Evolutionary conservation across 2,888 invertebrate genomes (phyloP).

Genomic region (Troilus luridus): DNA sequence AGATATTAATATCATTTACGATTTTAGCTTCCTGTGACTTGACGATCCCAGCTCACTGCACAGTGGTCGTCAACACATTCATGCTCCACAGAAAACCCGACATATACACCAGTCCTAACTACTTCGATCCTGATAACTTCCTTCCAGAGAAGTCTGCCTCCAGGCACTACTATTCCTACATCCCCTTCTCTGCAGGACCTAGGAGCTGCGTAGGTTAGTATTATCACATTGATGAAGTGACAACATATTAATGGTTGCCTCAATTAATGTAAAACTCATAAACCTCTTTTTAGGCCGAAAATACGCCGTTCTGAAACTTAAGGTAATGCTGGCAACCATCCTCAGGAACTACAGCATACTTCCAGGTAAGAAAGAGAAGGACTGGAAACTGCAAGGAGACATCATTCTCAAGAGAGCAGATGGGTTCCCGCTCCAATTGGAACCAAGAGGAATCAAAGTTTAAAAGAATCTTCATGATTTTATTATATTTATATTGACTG

Average conservation of each 20-base stretch:
- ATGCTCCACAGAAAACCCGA: conserved; percentile 80
- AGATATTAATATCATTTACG: neutral
- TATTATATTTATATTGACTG: conserved; percentile 2
- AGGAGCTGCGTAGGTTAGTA: conserved; percentile 83
- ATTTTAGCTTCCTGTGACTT: conserved; percentile 76
- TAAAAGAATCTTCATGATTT: neutral
- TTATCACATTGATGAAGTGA: neutral
- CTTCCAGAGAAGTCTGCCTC: conserved; percentile 74
- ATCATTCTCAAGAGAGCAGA: conserved; percentile 83
- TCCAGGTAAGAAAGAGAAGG: conserved; percentile 78
- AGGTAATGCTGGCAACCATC: conserved; percentile 82
- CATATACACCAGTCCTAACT: conserved; percentile 82
- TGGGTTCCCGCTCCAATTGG: conserved; percentile 80
- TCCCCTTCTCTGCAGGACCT: conserved; percentile 88
- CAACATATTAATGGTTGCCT: neutral
- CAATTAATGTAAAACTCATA: neutral
- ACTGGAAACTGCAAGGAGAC: conserved; percentile 80
- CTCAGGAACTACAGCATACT: conserved; percentile 79
- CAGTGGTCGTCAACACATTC: conserved; percentile 78
- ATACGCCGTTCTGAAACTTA: conserved; percentile 83
- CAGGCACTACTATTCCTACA: conserved; percentile 80
- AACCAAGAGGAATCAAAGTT: conserved; percentile 72
- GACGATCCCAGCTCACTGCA: conserved; percentile 78
- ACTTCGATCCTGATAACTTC: conserved; percentile 89
- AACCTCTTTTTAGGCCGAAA: conserved; percentile 75